These are phyloP conservation scores for Neodiprion fabricii DNA, from an alignment of 1,140 invertebrate species.

Conservation along the genomic window DNA sequence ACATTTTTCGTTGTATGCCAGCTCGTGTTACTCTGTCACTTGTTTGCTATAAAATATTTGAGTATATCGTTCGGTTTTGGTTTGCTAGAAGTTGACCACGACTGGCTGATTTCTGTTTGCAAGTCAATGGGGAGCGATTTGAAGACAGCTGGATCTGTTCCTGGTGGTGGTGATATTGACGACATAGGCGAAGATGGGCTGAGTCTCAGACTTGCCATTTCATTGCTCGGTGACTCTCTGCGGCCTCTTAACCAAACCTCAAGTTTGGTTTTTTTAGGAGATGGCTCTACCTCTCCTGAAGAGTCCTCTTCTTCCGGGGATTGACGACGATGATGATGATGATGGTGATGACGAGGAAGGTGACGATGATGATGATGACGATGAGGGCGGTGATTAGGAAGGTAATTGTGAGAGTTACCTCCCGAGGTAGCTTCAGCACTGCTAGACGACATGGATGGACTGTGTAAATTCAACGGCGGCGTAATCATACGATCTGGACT, in stretches of 20 bases:
- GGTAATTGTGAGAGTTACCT: too few species aligned
- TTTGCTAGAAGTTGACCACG: constrained; percentile 51
- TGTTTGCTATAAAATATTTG: constrained; percentile 58
- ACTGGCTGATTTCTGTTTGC: constrained; percentile 48
- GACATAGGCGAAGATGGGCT: constrained; percentile 54
- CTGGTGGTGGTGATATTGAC: constrained; percentile 33
- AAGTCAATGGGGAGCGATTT: constrained; percentile 51
- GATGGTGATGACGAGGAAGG: neutral
- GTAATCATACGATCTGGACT: neutral
- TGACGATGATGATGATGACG: neutral
- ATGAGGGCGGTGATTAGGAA: neutral
- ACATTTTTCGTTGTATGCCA: too few species aligned
- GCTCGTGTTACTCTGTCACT: constrained; percentile 42
- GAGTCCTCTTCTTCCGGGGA: constrained; percentile 46
- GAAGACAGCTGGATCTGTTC: constrained; percentile 43
- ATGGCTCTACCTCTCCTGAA: constrained; percentile 72
- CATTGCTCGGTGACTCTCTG: constrained; percentile 55
- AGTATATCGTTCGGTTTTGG: constrained; percentile 57
- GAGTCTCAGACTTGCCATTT: constrained; percentile 53
- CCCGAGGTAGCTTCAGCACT: neutral
- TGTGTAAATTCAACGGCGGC: too few species aligned
- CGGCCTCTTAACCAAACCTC: constrained; percentile 56
- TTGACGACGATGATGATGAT: neutral
- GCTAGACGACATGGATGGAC: neutral
- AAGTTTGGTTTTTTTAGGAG: constrained; percentile 71